Percentiles rank a stretch among this genome's conserved stretches.
These are phyloP conservation scores for Poicephalus gulielmi DNA, from an alignment of 2,113 vertebrate genomes.

Conservation along the genomic window DNA sequence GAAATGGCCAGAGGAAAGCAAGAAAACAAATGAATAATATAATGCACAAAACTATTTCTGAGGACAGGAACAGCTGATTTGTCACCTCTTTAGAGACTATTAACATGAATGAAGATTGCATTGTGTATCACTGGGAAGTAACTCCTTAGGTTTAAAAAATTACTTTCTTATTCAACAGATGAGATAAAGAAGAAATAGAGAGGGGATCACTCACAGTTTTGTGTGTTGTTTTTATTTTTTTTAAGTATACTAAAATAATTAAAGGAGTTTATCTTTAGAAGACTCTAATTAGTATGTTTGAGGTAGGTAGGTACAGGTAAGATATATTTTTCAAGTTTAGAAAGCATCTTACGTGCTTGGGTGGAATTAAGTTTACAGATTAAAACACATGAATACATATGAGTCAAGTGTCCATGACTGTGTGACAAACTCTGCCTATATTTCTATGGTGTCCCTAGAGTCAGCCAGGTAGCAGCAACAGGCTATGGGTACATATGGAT, in stretches of 20 bases:
- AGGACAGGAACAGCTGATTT: conserved; percentile 36
- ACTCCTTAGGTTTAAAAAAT: neutral
- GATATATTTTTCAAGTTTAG: neutral
- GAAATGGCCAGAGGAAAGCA: neutral
- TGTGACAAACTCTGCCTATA: neutral
- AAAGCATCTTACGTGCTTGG: accelerated
- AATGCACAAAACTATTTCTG: neutral
- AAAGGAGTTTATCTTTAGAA: neutral
- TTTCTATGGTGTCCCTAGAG: neutral
- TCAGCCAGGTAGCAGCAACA: neutral
- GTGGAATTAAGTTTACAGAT: neutral
- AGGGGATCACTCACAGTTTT: neutral
- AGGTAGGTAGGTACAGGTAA: neutral
- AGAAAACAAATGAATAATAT: neutral
- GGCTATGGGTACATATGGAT: neutral
- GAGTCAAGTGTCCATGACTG: neutral
- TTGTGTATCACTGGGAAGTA: neutral
- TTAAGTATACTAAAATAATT: neutral
- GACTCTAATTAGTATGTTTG: neutral
- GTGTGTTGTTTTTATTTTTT: accelerated
- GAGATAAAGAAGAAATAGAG: neutral
- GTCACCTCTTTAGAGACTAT: conserved; percentile 7
- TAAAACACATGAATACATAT: neutral
- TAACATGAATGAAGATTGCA: conserved; percentile 33
- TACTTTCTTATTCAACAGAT: neutral